Percentiles rank a stretch among this genome's conserved stretches.
These are phyloP conservation scores for Campaea margaritaria DNA, from an alignment of 2,888 invertebrate species.

Conservation along the genomic window DNA sequence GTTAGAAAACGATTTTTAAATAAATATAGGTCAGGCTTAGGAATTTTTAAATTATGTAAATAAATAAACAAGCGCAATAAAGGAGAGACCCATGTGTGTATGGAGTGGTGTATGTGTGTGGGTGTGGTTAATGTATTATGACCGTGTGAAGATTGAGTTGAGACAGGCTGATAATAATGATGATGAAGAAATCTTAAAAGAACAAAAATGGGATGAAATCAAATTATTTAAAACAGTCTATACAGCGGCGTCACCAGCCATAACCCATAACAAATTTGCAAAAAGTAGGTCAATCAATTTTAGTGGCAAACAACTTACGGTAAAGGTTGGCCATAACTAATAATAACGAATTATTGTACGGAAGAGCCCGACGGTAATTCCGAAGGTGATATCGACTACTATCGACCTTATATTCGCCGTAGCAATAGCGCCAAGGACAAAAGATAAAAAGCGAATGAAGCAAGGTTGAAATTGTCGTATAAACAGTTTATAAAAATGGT, in stretches of 20 bases:
- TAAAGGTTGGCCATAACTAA: conserved; percentile 24
- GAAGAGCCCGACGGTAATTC: conserved; percentile 6
- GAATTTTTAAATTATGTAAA: too few species aligned
- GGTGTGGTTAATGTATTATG: background rate
- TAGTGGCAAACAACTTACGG: conserved; percentile 15
- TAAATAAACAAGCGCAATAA: too few species aligned
- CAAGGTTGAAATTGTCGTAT: background rate
- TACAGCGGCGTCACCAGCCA: conserved; percentile 9
- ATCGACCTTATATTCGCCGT: conserved; percentile 5
- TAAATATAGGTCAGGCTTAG: too few species aligned
- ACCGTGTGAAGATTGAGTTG: too few species aligned
- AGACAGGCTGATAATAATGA: too few species aligned
- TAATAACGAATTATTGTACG: conserved; percentile 7
- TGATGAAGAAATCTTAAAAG: background rate
- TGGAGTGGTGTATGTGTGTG: too few species aligned
- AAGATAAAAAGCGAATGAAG: background rate
- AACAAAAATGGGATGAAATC: too few species aligned
- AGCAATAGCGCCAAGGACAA: conserved; percentile 25
- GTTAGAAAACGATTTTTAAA: too few species aligned
- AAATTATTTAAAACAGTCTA: too few species aligned
- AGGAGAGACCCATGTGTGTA: too few species aligned
- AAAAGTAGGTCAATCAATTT: conserved; percentile 25
- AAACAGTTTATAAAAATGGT: background rate
- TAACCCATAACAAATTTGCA: conserved; percentile 18
- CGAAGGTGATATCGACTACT: conserved; percentile 16